Conservation (phyloP, 2,888 invertebrate genomes). For the Incurvaria masculella region DNA sequence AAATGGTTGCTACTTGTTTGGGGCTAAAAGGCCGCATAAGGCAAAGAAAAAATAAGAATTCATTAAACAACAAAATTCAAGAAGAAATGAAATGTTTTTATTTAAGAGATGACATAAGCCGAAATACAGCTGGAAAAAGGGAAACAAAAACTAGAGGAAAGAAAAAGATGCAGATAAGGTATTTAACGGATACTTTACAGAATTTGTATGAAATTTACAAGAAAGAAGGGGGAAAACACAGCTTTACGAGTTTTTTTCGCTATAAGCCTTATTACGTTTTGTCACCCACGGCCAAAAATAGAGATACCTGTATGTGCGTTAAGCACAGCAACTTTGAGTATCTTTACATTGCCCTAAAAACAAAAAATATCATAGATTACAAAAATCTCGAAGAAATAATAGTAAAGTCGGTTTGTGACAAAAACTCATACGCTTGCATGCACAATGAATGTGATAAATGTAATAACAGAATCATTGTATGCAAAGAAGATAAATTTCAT, state of each 20-base stretch:
- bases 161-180: slow-evolving; percentile 8
- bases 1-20: slow-evolving; percentile 2
- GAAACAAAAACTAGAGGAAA: slow-evolving; percentile 8
- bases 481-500: slow-evolving; percentile 1
- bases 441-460: not conserved
- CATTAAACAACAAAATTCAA: slow-evolving; percentile 3
- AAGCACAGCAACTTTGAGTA: not conserved
- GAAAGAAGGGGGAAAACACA: slow-evolving; percentile 6
- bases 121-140: slow-evolving; percentile 9
- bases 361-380: not conserved
- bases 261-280: slow-evolving; percentile 9
- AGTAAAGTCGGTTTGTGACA: slow-evolving; percentile 4
- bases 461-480: not conserved
- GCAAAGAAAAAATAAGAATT: slow-evolving; percentile 4
- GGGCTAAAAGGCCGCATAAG: slow-evolving; percentile 6
- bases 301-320: not conserved
- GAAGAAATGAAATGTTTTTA: slow-evolving; percentile 4
- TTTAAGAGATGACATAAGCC: slow-evolving; percentile 3
- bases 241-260: slow-evolving; percentile 9
- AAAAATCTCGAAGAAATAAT: not conserved
- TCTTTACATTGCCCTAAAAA: not conserved
- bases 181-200: slow-evolving; percentile 7
- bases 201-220: slow-evolving; percentile 5
- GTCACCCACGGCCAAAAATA: slow-evolving; percentile 1
- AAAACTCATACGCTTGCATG: slow-evolving; percentile 1